Conservation (phyloP, 2,797 vertebrate genomes). For the Molossus alvarezi region DNA sequence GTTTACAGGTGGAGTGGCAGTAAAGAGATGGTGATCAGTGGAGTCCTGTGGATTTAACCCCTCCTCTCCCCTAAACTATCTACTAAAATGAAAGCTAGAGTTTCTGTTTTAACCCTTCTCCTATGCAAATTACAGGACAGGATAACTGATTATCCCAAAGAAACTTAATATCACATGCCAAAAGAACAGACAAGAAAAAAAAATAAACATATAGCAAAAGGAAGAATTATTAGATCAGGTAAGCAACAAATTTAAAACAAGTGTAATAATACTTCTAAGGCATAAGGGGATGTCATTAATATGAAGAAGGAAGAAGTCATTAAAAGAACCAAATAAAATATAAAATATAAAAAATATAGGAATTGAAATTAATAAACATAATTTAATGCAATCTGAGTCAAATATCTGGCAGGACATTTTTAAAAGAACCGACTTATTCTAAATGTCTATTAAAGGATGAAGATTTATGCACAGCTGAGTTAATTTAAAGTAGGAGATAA, state of each 20-base stretch:
- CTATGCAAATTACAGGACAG: not conserved
- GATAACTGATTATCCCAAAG: not conserved
- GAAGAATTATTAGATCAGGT: not conserved
- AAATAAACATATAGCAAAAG: not conserved
- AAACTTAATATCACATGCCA: not conserved
- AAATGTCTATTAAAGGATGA: too few relatives aligned
- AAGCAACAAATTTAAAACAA: not conserved
- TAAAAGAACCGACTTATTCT: too few relatives aligned
- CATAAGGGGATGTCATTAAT: not conserved
- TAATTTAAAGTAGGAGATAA: too few relatives aligned
- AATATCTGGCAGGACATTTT: too few relatives aligned
- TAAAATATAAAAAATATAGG: not conserved
- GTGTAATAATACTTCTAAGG: not conserved
- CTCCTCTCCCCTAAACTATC: not conserved
- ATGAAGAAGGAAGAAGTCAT: slow-evolving; percentile 24
- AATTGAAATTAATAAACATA: too few relatives aligned
- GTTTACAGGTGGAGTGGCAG: too few relatives aligned
- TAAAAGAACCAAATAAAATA: slow-evolving; percentile 6
- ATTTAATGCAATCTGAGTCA: too few relatives aligned
- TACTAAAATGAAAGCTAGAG: not conserved
- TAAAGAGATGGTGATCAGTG: not conserved
- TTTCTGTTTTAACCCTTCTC: not conserved
- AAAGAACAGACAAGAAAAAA: not conserved
- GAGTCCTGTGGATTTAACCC: not conserved
- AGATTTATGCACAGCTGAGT: too few relatives aligned